A percentile compares a stretch with the other conserved stretches of the same genome.
These are phyloP conservation scores for Girardinichthys multiradiatus DNA, from an alignment of 2,113 vertebrate species.

Conservation along the genomic window DNA sequence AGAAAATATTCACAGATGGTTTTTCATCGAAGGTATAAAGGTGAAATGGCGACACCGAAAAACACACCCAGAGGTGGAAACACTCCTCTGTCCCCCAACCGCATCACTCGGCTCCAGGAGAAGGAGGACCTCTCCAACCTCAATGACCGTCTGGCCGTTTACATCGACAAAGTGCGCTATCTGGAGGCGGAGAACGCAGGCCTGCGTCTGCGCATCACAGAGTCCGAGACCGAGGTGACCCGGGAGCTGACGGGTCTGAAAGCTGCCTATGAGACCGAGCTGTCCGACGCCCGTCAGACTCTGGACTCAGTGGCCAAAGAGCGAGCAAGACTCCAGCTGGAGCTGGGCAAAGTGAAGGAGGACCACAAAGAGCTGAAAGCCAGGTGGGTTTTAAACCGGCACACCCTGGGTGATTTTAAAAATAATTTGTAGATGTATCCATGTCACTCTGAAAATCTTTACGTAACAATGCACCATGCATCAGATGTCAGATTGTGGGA, in stretches of 20 bases:
- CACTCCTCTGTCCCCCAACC: conserved; percentile 86
- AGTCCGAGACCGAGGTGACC: conserved; percentile 94
- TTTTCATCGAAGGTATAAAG: neutral
- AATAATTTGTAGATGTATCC: no score
- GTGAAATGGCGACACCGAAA: conserved; percentile 89
- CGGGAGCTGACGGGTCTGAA: conserved; percentile 94
- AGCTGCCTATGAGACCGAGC: conserved; percentile 92
- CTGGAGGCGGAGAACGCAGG: conserved; percentile 94
- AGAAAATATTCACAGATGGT: neutral
- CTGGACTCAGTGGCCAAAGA: conserved; percentile 97
- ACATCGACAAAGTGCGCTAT: conserved; percentile 96
- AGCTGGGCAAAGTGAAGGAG: conserved; percentile 91
- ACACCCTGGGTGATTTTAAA: no score
- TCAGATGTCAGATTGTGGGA: no score
- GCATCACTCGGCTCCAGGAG: conserved; percentile 97
- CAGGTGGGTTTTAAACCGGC: conserved; percentile 78
- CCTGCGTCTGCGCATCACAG: conserved; percentile 92
- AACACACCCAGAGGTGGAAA: conserved; percentile 77
- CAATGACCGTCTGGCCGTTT: conserved; percentile 93
- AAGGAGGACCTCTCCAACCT: conserved; percentile 96
- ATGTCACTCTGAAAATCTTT: no score
- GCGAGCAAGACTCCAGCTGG: conserved; percentile 92
- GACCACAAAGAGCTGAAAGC: conserved; percentile 95
- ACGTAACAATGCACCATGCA: no score
- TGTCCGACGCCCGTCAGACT: conserved; percentile 95